These are phyloP conservation scores for Nipponia nippon DNA, from an alignment of 2,113 vertebrate genomes.

Conservation along the genomic window DNA sequence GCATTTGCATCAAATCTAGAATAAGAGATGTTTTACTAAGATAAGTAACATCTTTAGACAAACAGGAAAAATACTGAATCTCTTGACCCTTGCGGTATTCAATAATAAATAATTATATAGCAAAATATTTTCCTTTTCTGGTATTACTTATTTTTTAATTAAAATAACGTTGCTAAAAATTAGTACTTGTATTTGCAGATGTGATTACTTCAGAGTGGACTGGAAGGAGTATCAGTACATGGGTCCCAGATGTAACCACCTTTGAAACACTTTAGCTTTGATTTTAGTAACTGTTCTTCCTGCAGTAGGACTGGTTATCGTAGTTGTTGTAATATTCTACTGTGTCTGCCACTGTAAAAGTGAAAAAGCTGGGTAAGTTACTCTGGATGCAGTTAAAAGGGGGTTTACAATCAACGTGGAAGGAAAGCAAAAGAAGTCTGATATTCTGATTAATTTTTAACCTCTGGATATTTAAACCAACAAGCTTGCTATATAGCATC, in stretches of 20 bases:
- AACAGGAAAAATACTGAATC: not conserved
- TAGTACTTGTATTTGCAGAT: constrained; percentile 49
- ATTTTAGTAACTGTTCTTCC: constrained; percentile 59
- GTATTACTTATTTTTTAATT: not conserved
- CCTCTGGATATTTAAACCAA: not conserved
- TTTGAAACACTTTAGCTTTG: constrained; percentile 66
- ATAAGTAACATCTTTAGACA: not conserved
- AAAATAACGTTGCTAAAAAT: not conserved
- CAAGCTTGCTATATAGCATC: not conserved
- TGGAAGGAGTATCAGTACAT: constrained; percentile 70
- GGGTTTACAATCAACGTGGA: not conserved
- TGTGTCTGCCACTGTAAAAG: not conserved
- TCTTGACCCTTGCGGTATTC: not conserved
- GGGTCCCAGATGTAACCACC: constrained; percentile 62
- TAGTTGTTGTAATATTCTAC: not conserved
- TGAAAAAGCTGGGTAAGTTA: constrained; percentile 7
- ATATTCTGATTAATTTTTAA: not conserved
- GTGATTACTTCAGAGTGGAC: constrained; percentile 41
- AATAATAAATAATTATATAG: not conserved
- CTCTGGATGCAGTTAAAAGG: not conserved
- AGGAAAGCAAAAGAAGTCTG: not conserved
- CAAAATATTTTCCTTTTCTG: not conserved
- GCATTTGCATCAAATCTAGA: not conserved
- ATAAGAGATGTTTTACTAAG: not conserved
- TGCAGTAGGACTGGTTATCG: constrained; percentile 25